phyloP scores from a whole-genome alignment of 2,113 vertebrate genomes.

The Chaetops frenatus region DNA sequence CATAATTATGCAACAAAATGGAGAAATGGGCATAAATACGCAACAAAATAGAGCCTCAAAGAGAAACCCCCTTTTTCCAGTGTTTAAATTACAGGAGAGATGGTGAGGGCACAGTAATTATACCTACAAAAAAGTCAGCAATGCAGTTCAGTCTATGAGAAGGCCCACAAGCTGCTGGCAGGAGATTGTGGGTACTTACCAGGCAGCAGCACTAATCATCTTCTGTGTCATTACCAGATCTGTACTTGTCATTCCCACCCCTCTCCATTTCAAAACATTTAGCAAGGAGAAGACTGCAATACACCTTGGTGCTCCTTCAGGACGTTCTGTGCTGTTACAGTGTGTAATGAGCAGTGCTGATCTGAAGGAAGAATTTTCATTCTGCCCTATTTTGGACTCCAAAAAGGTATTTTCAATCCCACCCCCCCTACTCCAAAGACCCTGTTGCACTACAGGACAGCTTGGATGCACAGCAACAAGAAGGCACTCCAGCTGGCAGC shows the following conservation, averaged over 20 bases:
- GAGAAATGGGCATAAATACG: neutral
- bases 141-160: neutral
- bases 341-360: neutral
- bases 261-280: neutral
- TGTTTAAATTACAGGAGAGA: neutral
- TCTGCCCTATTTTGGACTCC: neutral
- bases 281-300: neutral
- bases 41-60: neutral
- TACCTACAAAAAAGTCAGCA: fast-evolving
- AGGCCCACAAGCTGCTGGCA: neutral
- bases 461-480: neutral
- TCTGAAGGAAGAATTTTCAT: neutral
- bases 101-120: neutral
- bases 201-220: neutral
- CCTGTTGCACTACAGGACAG: neutral
- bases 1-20: neutral
- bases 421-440: neutral
- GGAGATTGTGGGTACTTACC: neutral
- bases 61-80: neutral
- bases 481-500: neutral
- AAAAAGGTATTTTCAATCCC: neutral
- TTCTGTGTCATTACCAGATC: neutral
- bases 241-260: neutral
- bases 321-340: neutral
- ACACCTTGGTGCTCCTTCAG: neutral